These are phyloP conservation scores for Lasioglossum calceatum DNA, from an alignment of 2,888 invertebrate species.

Conservation along the genomic window DNA sequence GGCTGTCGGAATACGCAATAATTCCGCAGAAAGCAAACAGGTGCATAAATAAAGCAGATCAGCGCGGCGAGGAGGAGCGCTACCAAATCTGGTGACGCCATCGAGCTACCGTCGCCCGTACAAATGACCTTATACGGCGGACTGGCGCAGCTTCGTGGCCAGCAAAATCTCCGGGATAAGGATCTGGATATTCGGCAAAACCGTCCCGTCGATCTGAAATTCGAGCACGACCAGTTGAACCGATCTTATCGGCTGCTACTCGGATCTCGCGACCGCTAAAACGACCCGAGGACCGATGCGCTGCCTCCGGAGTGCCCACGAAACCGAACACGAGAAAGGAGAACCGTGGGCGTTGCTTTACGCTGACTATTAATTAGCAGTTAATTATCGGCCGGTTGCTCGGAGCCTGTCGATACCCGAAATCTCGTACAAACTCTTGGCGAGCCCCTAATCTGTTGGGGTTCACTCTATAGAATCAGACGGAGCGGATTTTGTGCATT, in stretches of 20 bases:
- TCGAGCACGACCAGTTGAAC: slow-evolving; percentile 49
- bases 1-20: slow-evolving; percentile 10
- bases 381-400: slow-evolving; percentile 71
- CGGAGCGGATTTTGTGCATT: too few species aligned
- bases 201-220: slow-evolving; percentile 59
- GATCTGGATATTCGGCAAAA: slow-evolving; percentile 65
- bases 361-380: slow-evolving; percentile 75
- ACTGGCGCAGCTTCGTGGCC: slow-evolving; percentile 55
- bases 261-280: slow-evolving; percentile 42
- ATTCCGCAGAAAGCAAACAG: slow-evolving; percentile 50
- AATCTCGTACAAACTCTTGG: not conserved
- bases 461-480: too few species aligned
- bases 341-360: slow-evolving; percentile 58
- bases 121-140: slow-evolving; percentile 75
- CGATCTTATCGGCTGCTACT: slow-evolving; percentile 62
- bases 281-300: slow-evolving; percentile 33
- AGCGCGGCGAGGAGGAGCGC: slow-evolving; percentile 7
- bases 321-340: slow-evolving; percentile 26
- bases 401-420: slow-evolving; percentile 64
- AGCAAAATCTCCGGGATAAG: slow-evolving; percentile 62
- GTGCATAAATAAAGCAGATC: slow-evolving; percentile 50
- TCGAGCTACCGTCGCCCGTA: slow-evolving; percentile 63
- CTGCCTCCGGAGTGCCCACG: slow-evolving; percentile 8
- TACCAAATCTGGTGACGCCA: slow-evolving; percentile 63
- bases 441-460: not conserved